phyloP scores from a whole-genome alignment of 2,113 vertebrate species.

The Urocitellus parryii region DNA sequence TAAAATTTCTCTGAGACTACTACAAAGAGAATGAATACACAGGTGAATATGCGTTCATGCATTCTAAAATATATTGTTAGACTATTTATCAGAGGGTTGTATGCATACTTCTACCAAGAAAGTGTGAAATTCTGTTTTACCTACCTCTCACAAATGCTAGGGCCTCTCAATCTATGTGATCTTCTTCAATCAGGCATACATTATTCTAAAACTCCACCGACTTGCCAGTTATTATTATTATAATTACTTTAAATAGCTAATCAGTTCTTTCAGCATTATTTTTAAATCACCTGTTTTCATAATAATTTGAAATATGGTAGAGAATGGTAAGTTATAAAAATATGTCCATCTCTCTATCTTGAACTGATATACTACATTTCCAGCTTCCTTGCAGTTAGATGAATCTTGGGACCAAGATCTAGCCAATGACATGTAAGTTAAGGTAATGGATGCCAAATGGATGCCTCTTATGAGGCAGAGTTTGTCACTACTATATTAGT shows the following conservation, averaged over 20 bases:
- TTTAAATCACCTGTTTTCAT: background rate
- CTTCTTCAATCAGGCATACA: background rate
- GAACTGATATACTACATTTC: background rate
- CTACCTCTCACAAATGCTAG: background rate
- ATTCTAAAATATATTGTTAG: background rate
- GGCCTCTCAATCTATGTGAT: background rate
- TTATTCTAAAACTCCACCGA: background rate
- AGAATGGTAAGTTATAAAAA: background rate
- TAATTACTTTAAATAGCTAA: background rate
- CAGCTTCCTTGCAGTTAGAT: background rate
- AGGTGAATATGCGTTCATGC: background rate
- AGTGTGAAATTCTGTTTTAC: background rate
- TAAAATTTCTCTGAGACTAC: background rate
- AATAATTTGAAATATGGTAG: background rate
- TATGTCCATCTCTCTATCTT: background rate
- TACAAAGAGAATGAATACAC: background rate
- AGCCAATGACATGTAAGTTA: background rate
- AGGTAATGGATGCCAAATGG: background rate
- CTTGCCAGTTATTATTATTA: background rate
- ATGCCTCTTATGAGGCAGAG: background rate
- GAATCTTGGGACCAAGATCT: background rate
- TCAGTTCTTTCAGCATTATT: background rate
- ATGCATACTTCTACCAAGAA: background rate
- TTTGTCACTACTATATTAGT: background rate
- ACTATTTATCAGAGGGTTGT: background rate